Conservation (phyloP, 2,113 vertebrate species). For the Malaclemys terrapin region DNA sequence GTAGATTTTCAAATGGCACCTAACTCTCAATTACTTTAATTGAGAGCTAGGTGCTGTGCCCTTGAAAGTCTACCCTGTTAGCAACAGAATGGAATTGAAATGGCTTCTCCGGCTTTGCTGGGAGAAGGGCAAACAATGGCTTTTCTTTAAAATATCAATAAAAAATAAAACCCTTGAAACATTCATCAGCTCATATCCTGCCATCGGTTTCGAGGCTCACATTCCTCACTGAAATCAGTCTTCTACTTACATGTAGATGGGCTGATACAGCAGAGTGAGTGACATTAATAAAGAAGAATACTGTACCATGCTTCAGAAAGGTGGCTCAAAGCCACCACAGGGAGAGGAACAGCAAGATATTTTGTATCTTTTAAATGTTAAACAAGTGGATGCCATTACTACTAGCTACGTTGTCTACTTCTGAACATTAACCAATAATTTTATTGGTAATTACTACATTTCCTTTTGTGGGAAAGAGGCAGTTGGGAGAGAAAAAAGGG, state of each 20-base stretch:
- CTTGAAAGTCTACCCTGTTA: not conserved
- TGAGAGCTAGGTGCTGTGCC: not conserved
- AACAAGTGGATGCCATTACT: not conserved
- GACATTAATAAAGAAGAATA: not conserved
- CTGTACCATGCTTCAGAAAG: not conserved
- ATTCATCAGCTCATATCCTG: not conserved
- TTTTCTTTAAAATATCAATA: not conserved
- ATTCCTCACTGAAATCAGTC: not conserved
- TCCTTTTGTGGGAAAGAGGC: not conserved
- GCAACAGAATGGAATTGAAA: accelerated
- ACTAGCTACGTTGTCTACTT: not conserved
- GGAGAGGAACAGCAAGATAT: not conserved
- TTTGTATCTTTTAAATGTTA: not conserved
- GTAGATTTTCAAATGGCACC: constrained; percentile 2
- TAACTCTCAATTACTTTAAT: not conserved
- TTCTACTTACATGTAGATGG: not conserved
- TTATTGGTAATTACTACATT: not conserved
- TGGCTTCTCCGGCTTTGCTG: not conserved
- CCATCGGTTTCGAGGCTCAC: not conserved
- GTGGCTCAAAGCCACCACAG: not conserved
- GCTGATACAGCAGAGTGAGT: not conserved
- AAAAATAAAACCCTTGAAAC: not conserved
- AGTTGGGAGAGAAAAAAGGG: not conserved
- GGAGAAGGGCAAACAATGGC: not conserved
- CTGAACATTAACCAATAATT: not conserved